Evolutionary conservation across 30 jellyfish, hydroid and myxozoan species (phyloP).

Genomic region (Nemopilema nomurai): DNA sequence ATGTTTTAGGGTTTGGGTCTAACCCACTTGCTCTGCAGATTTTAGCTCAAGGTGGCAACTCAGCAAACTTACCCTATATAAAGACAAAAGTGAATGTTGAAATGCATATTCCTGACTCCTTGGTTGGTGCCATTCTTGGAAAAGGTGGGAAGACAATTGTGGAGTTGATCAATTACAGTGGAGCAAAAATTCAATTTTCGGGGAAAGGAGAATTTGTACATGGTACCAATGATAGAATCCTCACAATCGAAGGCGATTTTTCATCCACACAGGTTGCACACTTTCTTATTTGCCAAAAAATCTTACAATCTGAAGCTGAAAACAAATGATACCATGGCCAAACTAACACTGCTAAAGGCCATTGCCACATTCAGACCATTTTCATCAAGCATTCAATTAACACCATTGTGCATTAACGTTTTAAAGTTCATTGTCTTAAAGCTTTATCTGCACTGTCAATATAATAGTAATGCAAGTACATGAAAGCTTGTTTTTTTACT

Average conservation of each 20-base stretch:
- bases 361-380: background rate
- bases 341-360: background rate
- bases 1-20: constrained; percentile 41
- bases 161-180: constrained; percentile 96
- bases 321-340: constrained; percentile 23
- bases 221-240: constrained; percentile 92
- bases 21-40: constrained; percentile 54
- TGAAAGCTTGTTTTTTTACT: background rate
- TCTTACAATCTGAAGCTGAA: constrained; percentile 90
- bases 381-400: background rate
- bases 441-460: background rate
- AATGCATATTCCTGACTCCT: constrained; percentile 92
- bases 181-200: constrained; percentile 98
- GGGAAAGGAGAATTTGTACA: constrained; percentile 97
- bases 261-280: constrained; percentile 94
- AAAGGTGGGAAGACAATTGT: constrained; percentile 95
- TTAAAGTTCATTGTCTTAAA: background rate
- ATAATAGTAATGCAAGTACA: background rate
- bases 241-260: constrained; percentile 96
- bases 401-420: background rate
- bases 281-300: constrained; percentile 92
- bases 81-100: constrained; percentile 92
- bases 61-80: constrained; percentile 70
- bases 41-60: constrained; percentile 57
- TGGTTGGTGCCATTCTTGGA: constrained; percentile 97